phyloP scores from a whole-genome alignment of 2,888 invertebrate species.

The Tyria jacobaeae region DNA sequence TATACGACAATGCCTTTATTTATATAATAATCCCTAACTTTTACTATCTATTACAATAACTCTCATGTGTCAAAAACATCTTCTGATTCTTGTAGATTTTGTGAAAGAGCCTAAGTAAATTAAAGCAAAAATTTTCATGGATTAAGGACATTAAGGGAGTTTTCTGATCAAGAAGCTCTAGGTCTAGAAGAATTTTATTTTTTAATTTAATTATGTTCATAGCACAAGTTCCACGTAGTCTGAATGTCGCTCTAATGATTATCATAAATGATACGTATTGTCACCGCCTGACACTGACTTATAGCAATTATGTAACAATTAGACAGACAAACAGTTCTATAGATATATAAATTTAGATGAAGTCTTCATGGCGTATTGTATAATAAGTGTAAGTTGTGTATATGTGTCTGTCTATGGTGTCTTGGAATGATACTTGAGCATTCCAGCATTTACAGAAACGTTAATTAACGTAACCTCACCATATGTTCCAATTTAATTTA shows the following conservation, averaged over 20 bases:
- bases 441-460: neutral
- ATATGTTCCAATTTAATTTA: neutral
- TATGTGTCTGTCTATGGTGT: too few species aligned
- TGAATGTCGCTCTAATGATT: neutral
- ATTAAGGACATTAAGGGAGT: too few species aligned
- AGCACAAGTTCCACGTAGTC: neutral
- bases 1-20: neutral
- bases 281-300: neutral
- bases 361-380: too few species aligned
- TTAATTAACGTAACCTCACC: neutral
- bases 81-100: neutral
- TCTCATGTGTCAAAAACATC: neutral
- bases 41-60: neutral
- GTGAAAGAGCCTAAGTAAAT: neutral
- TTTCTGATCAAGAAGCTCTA: too few species aligned
- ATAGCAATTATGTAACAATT: neutral
- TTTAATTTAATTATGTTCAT: neutral
- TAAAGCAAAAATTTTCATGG: neutral
- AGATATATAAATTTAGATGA: too few species aligned
- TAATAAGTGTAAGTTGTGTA: too few species aligned
- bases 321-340: neutral
- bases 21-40: neutral
- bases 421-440: too few species aligned
- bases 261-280: neutral
- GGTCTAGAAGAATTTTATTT: too few species aligned